Percentiles rank a stretch among this genome's conserved stretches.
Conservation (phyloP, 2,797 vertebrate species). For the Okamejei kenojei region DNA sequence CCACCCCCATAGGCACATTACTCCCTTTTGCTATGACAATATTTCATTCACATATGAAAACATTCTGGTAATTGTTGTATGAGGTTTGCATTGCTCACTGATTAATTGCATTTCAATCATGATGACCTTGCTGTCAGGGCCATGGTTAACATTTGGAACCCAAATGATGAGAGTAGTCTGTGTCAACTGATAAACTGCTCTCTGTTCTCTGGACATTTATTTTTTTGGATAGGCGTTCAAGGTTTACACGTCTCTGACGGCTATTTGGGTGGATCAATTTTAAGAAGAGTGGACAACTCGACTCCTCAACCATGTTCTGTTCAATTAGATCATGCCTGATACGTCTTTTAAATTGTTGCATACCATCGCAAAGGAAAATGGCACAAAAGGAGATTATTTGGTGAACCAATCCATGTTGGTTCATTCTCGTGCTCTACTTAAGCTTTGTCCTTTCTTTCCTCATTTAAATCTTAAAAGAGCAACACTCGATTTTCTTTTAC, state of each 20-base stretch:
- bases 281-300: not conserved
- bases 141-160: conserved; percentile 14
- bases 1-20: not conserved
- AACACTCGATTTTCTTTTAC: too few relatives aligned
- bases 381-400: too few relatives aligned
- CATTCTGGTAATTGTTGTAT: conserved; percentile 5
- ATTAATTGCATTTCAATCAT: conserved; percentile 2
- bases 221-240: not conserved
- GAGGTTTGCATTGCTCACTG: not conserved
- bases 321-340: not conserved
- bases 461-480: too few relatives aligned
- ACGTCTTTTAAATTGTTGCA: too few relatives aligned
- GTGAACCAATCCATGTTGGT: too few relatives aligned
- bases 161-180: not conserved
- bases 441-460: too few relatives aligned
- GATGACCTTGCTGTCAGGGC: not conserved
- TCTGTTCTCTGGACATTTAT: not conserved
- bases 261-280: not conserved
- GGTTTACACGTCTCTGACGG: not conserved
- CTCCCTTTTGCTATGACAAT: not conserved
- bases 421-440: too few relatives aligned
- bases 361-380: too few relatives aligned
- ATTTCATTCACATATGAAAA: not conserved
- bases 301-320: not conserved
- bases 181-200: not conserved